These are phyloP conservation scores for Brachionus angularis DNA, from an alignment of 1,140 invertebrate genomes.

Conservation along the genomic window DNA sequence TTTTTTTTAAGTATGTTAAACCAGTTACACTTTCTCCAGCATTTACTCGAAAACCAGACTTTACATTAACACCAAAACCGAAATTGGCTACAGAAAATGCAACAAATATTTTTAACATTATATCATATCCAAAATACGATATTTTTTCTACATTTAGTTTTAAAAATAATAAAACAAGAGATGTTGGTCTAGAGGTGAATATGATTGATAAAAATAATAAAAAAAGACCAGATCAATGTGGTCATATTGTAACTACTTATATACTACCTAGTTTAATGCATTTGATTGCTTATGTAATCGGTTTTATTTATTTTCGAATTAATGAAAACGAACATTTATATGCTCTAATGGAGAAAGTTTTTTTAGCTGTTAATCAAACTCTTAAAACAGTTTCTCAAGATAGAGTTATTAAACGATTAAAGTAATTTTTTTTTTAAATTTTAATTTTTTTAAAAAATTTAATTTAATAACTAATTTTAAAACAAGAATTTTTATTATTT, in stretches of 20 bases:
- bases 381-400: constrained; percentile 31
- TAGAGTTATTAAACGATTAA: constrained; percentile 31
- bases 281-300: constrained; percentile 70
- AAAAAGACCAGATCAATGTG: constrained; percentile 49
- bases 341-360: constrained; percentile 79
- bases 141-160: background rate
- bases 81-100: background rate
- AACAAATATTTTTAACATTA: no score
- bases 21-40: constrained; percentile 40
- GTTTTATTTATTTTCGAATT: constrained; percentile 71
- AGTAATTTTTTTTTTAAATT: constrained; percentile 35
- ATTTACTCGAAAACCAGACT: constrained; percentile 41
- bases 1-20: background rate
- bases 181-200: no score
- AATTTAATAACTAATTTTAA: no score
- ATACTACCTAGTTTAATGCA: constrained; percentile 73
- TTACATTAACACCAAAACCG: constrained; percentile 5
- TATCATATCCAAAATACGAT: no score
- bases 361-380: constrained; percentile 31
- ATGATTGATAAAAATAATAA: no score
- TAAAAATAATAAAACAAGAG: no score
- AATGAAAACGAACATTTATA: constrained; percentile 80
- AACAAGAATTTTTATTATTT: constrained; percentile 47
- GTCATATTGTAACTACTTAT: constrained; percentile 66
- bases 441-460: no score